phyloP scores from a whole-genome alignment of 2,797 vertebrate species.

The Notolabrus celidotus region DNA sequence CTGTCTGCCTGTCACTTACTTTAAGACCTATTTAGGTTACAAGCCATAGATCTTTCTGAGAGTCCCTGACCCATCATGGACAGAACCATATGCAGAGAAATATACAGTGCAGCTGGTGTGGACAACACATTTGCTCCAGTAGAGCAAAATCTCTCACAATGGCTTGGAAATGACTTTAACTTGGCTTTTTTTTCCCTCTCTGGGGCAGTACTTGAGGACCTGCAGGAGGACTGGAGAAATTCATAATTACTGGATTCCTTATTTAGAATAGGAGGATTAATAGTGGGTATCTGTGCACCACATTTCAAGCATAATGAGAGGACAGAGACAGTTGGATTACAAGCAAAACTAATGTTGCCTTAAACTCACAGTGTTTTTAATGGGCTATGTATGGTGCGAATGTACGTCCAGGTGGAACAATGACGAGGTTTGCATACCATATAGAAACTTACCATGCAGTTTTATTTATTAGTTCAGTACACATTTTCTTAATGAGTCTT shows the following conservation, averaged over 20 bases:
- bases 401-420: neutral
- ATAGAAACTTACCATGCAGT: too few relatives aligned
- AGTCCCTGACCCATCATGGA: slow-evolving; percentile 79
- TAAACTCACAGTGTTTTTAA: neutral
- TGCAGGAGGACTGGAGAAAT: neutral
- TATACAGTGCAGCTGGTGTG: slow-evolving; percentile 32
- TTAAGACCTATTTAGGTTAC: too few relatives aligned
- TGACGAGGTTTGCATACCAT: too few relatives aligned
- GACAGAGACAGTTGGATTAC: too few relatives aligned
- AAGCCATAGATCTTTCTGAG: too few relatives aligned
- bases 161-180: slow-evolving; percentile 27
- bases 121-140: slow-evolving; percentile 21
- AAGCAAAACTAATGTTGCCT: too few relatives aligned
- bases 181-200: neutral
- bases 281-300: neutral
- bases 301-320: neutral
- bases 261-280: slow-evolving; percentile 16
- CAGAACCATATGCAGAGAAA: slow-evolving; percentile 58
- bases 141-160: slow-evolving; percentile 34
- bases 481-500: too few relatives aligned
- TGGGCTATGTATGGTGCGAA: too few relatives aligned
- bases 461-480: too few relatives aligned
- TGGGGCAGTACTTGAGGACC: slow-evolving; percentile 17
- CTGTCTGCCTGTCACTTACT: too few relatives aligned
- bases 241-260: slow-evolving; percentile 13